These are phyloP conservation scores for Meteorus sp. DNA, from an alignment of 1,140 invertebrate genomes.

Conservation along the genomic window DNA sequence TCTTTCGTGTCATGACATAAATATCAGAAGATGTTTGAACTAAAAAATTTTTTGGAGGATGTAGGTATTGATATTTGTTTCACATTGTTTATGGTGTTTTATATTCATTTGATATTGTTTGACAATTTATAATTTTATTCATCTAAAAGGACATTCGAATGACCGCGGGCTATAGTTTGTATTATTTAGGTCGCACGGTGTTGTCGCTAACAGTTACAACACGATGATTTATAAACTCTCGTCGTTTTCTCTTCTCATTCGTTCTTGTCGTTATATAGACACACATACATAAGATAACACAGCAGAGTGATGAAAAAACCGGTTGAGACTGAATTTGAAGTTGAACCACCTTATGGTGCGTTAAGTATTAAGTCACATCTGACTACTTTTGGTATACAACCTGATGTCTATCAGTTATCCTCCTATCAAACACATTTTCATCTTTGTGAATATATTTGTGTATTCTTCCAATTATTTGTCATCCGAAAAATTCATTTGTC, in stretches of 20 bases:
- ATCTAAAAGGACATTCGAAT: conserved; percentile 5
- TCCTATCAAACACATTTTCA: too few relatives aligned
- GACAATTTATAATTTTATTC: not conserved
- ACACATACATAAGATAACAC: too few relatives aligned
- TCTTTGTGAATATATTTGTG: too few relatives aligned
- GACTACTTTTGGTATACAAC: not conserved
- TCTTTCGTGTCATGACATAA: too few relatives aligned
- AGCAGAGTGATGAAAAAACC: not conserved
- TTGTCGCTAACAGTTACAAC: conserved; percentile 1
- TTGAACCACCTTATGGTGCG: not conserved
- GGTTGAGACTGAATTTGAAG: not conserved
- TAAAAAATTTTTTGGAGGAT: too few relatives aligned
- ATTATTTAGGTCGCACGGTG: conserved; percentile 39
- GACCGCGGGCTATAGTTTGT: conserved; percentile 27
- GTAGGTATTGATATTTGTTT: too few relatives aligned
- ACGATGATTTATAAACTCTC: not conserved
- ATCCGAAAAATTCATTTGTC: too few relatives aligned
- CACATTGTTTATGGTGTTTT: too few relatives aligned
- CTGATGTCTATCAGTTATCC: too few relatives aligned
- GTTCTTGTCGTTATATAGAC: not conserved
- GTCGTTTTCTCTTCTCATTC: not conserved
- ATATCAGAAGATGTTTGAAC: too few relatives aligned
- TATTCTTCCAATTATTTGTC: too few relatives aligned
- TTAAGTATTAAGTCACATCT: not conserved
- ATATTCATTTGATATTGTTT: too few relatives aligned